Base-by-base conservation (phyloP, 2,797 vertebrate genomes). In the Gymnocypris eckloni region DNA sequence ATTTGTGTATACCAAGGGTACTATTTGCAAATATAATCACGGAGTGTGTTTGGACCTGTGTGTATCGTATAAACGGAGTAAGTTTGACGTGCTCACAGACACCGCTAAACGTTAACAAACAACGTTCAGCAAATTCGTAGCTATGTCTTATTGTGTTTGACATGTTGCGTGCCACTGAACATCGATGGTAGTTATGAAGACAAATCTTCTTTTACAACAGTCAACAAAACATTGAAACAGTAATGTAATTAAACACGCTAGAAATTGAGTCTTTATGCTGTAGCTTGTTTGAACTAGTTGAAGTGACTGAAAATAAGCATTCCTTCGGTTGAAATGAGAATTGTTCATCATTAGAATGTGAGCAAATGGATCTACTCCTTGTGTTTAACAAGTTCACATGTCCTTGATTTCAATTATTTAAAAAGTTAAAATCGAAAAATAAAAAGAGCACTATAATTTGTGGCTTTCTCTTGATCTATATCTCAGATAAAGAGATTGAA, bases 21-120 rank as follows among this genome's bases (percentile, higher is more conserved):
- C 88, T 86, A 86, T 83, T 80, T 87, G 87, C 89, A 85, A 85
- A 88, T 85, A 85, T 86, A 89, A 86, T 79, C 71, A 87, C 79
- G 37, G 61, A 81, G 87, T 90, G 87, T 89, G 87, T 89, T 88
- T 89, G 86, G 77, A 86, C 16, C 86, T 77, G 80, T 87, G 81
- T 89, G 83, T 87, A 84, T 82, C 83, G 94, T 94, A 94, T 93
- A 95, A 95, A 96, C 95, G 92, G 45, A 90, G 92, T 90, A 48
- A 88, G 94, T 93, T 94, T 95, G 94, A 94, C 92, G 72, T 48
- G 72, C 70, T 70, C 71, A 70, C 48, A 45, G 70, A 86, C 61
- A 10, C 37, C 37, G 22, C 54, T 15, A 41, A 78, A 78, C 52
- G 75, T 33, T 28, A 41, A 79, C 64, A 82, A 87, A 81, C 12